Percentiles rank a stretch among this genome's conserved stretches.
These are phyloP conservation scores for Melierax canorus DNA, from an alignment of 2,113 vertebrate species.

Conservation along the genomic window DNA sequence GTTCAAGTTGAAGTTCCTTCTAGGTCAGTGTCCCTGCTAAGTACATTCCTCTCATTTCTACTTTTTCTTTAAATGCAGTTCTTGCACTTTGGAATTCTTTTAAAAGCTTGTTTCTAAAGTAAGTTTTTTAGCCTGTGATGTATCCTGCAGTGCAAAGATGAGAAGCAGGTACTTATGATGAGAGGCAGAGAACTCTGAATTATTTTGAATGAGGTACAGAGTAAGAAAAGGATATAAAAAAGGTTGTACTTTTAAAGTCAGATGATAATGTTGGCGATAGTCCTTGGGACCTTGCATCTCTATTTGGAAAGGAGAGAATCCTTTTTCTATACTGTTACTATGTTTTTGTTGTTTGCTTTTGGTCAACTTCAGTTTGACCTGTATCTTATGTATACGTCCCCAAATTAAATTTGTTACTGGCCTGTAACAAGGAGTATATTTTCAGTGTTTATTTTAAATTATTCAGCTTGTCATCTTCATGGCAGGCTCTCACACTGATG, in stretches of 20 bases:
- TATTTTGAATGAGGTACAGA: background rate
- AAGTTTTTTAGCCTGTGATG: slow-evolving; percentile 36
- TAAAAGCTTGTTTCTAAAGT: slow-evolving; percentile 12
- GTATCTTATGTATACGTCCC: background rate
- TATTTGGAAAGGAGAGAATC: background rate
- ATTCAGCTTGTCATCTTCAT: background rate
- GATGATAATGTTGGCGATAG: background rate
- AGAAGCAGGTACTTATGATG: slow-evolving; percentile 18
- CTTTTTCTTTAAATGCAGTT: slow-evolving; percentile 40
- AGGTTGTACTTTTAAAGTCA: background rate
- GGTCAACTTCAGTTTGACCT: background rate
- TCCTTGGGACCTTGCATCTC: background rate
- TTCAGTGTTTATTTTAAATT: background rate
- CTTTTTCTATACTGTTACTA: background rate
- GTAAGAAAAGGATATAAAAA: background rate
- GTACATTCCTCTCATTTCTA: slow-evolving; percentile 38
- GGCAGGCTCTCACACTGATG: background rate
- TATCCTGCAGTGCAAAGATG: slow-evolving; percentile 20
- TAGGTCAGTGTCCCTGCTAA: slow-evolving; percentile 52
- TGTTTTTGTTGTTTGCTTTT: background rate
- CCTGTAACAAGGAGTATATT: background rate
- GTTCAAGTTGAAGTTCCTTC: slow-evolving; percentile 42
- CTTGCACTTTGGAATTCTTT: slow-evolving; percentile 45
- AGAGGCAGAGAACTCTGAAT: background rate
- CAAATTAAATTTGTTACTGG: background rate